Evolutionary conservation across 2,113 vertebrate genomes (phyloP), one percentile per base, ranked within the genome.

Genomic region (Malaclemys terrapin): DNA sequence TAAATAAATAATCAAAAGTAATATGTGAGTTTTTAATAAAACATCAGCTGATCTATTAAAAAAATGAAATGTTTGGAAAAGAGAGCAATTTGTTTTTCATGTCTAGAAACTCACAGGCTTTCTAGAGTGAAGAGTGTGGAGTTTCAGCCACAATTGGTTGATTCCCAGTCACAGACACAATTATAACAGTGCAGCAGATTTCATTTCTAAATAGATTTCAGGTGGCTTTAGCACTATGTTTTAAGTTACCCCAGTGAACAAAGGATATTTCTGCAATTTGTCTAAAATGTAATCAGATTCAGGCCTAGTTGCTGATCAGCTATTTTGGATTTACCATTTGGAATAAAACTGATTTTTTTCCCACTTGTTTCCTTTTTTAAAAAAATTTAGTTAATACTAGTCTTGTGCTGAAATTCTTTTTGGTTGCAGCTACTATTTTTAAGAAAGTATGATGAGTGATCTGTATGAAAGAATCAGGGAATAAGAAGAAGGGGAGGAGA

Each of bases 1-100:
- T 76, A 95, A 95, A 92, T 79, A 96, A 80, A 92, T 81, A 54
- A 76, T 27, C 72, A 45, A 45, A 88, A 93, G 65, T 54, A 85
- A 75, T 83, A 27, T 52, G 45, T 72, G 59, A 76, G 78, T 49
- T 95, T 92, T 91, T 85, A 93, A 80, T 85, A n/a, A 75, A 84
- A 52, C 89, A 65, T 81, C 96, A 93, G 83, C 81, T 93, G 38
- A 24, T 92, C 57, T 35, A 49, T 45, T 84, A 92, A 92, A 89
- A 52, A 75, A 94, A 93, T 87, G 96, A 97, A 95, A 50, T 59
- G 75, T 86, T 89, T 88, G 94, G 94, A 86, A 84, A 56, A 79
- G 0, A 89, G 80, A 82, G 29, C 25, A 2, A 47, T 85, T 96
- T 94, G 20, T 90, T 88, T 92, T 57, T 19, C 0, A 2, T 14